These are phyloP conservation scores for Oncopeltus fasciatus DNA, from an alignment of 1,140 invertebrate genomes.

Conservation along the genomic window DNA sequence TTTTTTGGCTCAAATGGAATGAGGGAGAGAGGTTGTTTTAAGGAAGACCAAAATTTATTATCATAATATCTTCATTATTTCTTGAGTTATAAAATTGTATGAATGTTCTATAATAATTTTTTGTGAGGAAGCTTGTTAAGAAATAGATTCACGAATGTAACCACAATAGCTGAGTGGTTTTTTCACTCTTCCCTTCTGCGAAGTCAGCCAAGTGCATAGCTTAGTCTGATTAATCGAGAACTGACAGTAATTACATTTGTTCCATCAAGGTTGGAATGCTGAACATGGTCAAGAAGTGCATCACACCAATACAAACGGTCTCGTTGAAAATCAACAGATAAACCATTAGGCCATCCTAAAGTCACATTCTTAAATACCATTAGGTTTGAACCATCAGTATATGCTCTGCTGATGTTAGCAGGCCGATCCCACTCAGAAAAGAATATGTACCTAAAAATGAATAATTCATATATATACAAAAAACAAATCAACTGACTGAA, in stretches of 20 bases:
- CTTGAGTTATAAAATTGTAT: too few species aligned
- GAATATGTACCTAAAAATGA: constrained; percentile 51
- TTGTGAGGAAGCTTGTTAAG: too few species aligned
- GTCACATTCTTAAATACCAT: constrained; percentile 83
- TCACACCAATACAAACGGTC: constrained; percentile 92
- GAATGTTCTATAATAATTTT: too few species aligned
- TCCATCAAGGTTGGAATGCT: constrained; percentile 88
- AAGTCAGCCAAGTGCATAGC: too few species aligned
- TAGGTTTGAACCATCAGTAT: constrained; percentile 72
- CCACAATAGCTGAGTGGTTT: too few species aligned
- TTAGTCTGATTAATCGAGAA: constrained; percentile 71
- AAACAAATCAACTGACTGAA: too few species aligned
- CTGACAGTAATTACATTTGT: constrained; percentile 82
- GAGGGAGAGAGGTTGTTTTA: too few species aligned
- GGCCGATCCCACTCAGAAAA: constrained; percentile 94
- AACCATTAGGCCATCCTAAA: constrained; percentile 88
- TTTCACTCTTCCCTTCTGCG: too few species aligned
- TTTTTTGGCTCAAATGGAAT: too few species aligned
- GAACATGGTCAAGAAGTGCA: constrained; percentile 85
- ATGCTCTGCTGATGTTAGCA: constrained; percentile 83
- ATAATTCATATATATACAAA: background rate
- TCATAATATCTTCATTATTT: too few species aligned
- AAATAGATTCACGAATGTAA: too few species aligned
- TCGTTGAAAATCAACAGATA: constrained; percentile 77
- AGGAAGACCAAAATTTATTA: too few species aligned